Conservation (phyloP, 1,140 invertebrate species). For the Drosophila grimshawi region DNA sequence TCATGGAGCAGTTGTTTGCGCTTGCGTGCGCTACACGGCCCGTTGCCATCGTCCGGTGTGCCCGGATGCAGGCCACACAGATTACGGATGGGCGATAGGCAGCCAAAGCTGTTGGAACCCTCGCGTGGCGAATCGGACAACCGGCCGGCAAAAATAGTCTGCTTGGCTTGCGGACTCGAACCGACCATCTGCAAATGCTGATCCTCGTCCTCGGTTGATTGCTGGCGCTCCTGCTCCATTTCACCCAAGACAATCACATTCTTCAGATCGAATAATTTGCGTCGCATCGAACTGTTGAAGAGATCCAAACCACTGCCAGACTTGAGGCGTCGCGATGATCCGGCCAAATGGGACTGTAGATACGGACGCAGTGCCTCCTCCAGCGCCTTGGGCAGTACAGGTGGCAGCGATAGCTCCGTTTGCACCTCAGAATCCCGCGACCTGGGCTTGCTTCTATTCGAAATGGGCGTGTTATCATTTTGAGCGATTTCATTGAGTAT, state of each 20-base stretch:
- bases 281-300: constrained; percentile 74
- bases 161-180: constrained; percentile 69
- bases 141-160: constrained; percentile 68
- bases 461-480: constrained; percentile 68
- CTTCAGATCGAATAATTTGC: constrained; percentile 78
- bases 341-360: constrained; percentile 84
- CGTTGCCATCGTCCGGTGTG: constrained; percentile 61
- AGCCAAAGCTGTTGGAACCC: constrained; percentile 71
- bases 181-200: constrained; percentile 53
- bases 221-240: constrained; percentile 36
- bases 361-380: constrained; percentile 86
- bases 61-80: constrained; percentile 58
- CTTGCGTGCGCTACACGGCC: constrained; percentile 23
- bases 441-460: constrained; percentile 54
- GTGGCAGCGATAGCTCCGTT: constrained; percentile 85
- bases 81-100: constrained; percentile 76
- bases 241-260: constrained; percentile 70
- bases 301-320: constrained; percentile 32
- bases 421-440: constrained; percentile 81
- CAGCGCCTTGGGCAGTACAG: constrained; percentile 84
- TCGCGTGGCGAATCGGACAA: constrained; percentile 66
- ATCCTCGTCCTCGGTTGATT: not conserved
- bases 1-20: constrained; percentile 60
- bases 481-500: constrained; percentile 54
- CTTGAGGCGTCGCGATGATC: constrained; percentile 14